Conservation (phyloP, 2,797 vertebrate species). For the Cebuella pygmaea region DNA sequence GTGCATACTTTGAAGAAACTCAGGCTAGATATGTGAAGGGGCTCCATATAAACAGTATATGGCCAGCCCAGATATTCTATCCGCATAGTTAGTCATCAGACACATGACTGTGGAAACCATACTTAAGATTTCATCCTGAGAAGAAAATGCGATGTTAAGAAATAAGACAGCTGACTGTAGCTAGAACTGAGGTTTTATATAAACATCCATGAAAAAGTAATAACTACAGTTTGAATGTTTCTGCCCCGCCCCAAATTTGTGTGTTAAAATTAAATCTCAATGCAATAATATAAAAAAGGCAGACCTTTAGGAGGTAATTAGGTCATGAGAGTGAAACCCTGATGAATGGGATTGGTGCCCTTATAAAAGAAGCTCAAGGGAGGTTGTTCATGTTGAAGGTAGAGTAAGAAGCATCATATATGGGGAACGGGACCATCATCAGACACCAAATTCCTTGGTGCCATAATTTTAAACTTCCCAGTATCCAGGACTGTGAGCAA, state of each 20-base stretch:
- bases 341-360: neutral
- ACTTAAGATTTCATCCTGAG: neutral
- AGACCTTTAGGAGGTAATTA: too few species aligned
- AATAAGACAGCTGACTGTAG: neutral
- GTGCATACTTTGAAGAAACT: neutral
- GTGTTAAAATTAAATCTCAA: neutral
- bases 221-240: neutral
- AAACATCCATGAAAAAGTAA: neutral
- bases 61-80: neutral
- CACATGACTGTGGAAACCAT: neutral
- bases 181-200: neutral
- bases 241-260: neutral
- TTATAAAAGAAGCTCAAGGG: neutral
- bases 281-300: neutral
- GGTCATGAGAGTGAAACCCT: neutral
- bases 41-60: neutral
- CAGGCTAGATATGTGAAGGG: neutral
- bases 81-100: neutral
- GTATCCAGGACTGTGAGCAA: too few species aligned
- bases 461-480: neutral
- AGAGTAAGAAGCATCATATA: neutral
- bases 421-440: neutral
- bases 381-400: neutral
- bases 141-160: neutral
- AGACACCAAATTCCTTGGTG: neutral